Base-by-base conservation (phyloP, 2,113 vertebrate species). In the Tachycineta bicolor region DNA sequence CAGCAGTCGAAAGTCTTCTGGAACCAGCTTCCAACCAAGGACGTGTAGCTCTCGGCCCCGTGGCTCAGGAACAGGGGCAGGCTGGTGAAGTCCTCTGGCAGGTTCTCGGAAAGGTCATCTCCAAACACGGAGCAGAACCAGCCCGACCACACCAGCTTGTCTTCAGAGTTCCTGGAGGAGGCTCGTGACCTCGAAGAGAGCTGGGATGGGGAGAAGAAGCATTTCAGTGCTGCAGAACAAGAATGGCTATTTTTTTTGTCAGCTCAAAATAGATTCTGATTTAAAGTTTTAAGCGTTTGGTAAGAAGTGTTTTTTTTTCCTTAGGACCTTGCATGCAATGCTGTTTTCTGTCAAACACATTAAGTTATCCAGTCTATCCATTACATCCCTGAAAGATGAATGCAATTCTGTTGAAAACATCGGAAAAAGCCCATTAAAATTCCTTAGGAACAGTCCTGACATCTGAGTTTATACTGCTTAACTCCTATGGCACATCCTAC, bases 1-100 rank as follows among this genome's bases (percentile, higher is more conserved):
- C 74, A 98, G 94, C 99, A 99, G 98, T 99, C 99, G 14, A 99
- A 99, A 26, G 96, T 98, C 92, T 96, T 98, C 96, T 98, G 97
- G 94, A 99, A 99, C 99, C 99, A 99, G 14, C 95, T 98, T 37
- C 98, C 98, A 14, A 99, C 98, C 37, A 98, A 23, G 33, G 97
- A 25, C 0, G 98, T 98, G 81, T 99, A 98, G 28, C 59, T 62
- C 63, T 99, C 98, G 0, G 98, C 50, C 19, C 99, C 99, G 0
- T 97, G 98, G 74, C 94, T 96, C 84, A 99, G 98, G 84, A 99
- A 99, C 26, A 99, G 95, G 9, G 99, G 99, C 39, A 99, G 94
- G 65, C 98, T 99, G 78, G 98, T 98, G 65, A 99, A 99, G 34
- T 98, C 98, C 49, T 98, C 80, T 0, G 98, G 96, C 16, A 99